These are phyloP conservation scores for Macrobrachium nipponense DNA, from an alignment of 1,140 invertebrate genomes.

Conservation along the genomic window DNA sequence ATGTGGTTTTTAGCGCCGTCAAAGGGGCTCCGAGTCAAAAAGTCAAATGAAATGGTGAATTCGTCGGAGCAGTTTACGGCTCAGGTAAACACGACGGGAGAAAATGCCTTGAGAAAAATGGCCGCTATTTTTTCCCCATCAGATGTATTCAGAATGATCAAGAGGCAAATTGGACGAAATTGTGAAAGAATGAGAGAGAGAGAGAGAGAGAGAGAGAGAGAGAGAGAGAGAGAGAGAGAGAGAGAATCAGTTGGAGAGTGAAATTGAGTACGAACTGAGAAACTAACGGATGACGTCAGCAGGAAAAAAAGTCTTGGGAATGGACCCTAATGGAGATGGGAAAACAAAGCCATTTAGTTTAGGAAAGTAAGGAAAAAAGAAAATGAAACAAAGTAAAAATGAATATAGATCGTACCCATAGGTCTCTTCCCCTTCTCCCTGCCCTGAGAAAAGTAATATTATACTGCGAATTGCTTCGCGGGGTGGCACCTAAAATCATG, in stretches of 20 bases:
- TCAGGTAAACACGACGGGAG: slow-evolving; percentile 5
- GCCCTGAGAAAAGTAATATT: no score
- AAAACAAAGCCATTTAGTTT: no score
- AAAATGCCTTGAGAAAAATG: background rate
- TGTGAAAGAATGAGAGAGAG: background rate
- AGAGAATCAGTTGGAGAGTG: background rate
- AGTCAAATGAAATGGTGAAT: slow-evolving; percentile 23
- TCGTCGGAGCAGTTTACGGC: slow-evolving; percentile 24
- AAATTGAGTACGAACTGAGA: background rate
- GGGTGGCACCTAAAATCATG: no score
- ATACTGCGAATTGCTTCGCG: no score
- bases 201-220: background rate
- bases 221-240: background rate
- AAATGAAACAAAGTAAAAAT: no score
- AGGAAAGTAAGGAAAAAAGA: no score
- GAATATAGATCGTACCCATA: no score
- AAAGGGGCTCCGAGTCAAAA: background rate
- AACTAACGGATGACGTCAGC: background rate
- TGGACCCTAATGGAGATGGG: no score
- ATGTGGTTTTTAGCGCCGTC: slow-evolving; percentile 20
- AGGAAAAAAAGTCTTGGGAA: background rate
- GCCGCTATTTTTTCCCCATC: background rate
- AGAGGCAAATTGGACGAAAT: slow-evolving; percentile 1
- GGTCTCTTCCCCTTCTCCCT: no score
- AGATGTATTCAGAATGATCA: background rate